Conservation (phyloP, 2,797 vertebrate genomes). For the Dallia pectoralis region DNA sequence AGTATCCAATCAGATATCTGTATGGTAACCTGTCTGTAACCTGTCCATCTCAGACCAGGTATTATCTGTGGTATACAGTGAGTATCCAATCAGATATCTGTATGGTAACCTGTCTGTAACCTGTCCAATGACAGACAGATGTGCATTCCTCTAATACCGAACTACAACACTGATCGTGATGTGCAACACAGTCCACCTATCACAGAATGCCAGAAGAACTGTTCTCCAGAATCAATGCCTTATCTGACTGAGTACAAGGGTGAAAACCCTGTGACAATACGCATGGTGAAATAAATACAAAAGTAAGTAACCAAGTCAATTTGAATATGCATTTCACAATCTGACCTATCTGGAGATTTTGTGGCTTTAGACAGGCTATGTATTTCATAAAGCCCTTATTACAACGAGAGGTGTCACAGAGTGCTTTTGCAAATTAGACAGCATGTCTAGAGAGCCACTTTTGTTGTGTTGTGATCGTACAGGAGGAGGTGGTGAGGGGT, state of each 20-base stretch:
- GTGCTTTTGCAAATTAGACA: too few species aligned
- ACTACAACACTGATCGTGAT: slow-evolving; percentile 32
- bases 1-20: too few species aligned
- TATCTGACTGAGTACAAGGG: not conserved
- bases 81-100: not conserved
- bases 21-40: too few species aligned
- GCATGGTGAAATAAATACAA: too few species aligned
- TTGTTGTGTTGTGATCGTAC: not conserved
- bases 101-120: slow-evolving; percentile 21
- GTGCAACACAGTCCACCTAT: slow-evolving; percentile 27
- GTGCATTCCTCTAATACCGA: slow-evolving; percentile 55
- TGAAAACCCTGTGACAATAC: not conserved
- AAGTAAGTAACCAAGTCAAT: too few species aligned
- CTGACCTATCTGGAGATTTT: too few species aligned
- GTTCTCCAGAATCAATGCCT: slow-evolving; percentile 8
- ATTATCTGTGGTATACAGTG: slow-evolving; percentile 3
- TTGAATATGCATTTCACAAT: too few species aligned
- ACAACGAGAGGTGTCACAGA: too few species aligned
- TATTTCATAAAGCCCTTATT: too few species aligned
- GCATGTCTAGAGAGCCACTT: too few species aligned
- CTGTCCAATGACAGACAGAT: slow-evolving; percentile 24
- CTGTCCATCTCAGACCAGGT: slow-evolving; percentile 9
- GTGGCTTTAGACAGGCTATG: too few species aligned
- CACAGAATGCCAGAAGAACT: slow-evolving; percentile 41
- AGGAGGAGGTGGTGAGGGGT: not conserved